Evolutionary conservation across 2,888 invertebrate genomes (phyloP).

Genomic region (Bellardia bayeri): DNA sequence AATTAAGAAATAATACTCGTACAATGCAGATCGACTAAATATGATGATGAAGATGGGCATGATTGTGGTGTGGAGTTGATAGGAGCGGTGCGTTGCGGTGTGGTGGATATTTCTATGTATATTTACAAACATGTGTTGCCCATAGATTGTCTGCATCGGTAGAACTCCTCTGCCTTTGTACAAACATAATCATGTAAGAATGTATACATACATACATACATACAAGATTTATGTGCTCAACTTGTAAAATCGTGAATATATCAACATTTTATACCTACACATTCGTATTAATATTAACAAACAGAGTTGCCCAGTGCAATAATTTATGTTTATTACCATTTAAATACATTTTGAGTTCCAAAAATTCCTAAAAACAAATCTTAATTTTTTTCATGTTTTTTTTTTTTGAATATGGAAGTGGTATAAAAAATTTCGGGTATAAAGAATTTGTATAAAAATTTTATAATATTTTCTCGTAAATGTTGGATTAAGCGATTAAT

Average conservation of each 20-base stretch:
- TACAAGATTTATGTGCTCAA: slow-evolving; percentile 47
- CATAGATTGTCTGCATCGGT: slow-evolving; percentile 29
- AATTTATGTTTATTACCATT: not conserved
- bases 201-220: not conserved
- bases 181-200: slow-evolving; percentile 17
- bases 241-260: slow-evolving; percentile 18
- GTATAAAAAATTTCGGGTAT: too few relatives aligned
- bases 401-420: too few relatives aligned
- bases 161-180: slow-evolving; percentile 13
- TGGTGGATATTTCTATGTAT: not conserved
- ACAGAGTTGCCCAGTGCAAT: not conserved
- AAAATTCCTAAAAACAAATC: not conserved
- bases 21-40: not conserved
- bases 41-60: not conserved
- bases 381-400: too few relatives aligned
- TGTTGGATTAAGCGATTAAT: too few relatives aligned
- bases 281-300: not conserved
- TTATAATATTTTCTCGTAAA: too few relatives aligned
- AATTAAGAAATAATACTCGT: slow-evolving; percentile 36
- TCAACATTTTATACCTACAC: slow-evolving; percentile 24
- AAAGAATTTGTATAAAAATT: too few relatives aligned
- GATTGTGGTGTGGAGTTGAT: not conserved
- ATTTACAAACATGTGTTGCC: slow-evolving; percentile 53
- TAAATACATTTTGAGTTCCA: too few relatives aligned
- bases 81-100: not conserved